These are phyloP conservation scores for Picathartes gymnocephalus DNA, from an alignment of 2,113 vertebrate species.

Conservation along the genomic window DNA sequence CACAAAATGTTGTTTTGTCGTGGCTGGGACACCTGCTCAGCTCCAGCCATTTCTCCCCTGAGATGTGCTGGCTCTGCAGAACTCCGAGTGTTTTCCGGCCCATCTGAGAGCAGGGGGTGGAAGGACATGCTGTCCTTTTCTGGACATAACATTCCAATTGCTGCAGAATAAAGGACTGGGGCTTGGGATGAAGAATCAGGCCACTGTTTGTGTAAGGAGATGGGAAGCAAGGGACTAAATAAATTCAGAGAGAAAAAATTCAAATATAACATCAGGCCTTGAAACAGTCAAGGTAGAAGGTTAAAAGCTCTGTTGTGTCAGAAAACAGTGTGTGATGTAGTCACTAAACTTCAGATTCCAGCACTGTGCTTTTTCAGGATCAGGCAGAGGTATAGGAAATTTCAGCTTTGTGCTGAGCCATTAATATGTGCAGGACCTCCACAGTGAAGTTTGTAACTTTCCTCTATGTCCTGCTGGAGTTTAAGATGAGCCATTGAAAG, in stretches of 20 bases:
- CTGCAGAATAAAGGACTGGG: background rate
- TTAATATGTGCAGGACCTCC: background rate
- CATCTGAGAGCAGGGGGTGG: background rate
- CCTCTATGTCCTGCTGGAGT: background rate
- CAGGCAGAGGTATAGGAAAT: background rate
- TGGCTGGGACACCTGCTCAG: slow-evolving; percentile 27
- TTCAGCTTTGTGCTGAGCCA: background rate
- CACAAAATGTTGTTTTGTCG: background rate
- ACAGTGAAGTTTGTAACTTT: background rate
- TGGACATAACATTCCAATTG: background rate
- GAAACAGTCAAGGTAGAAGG: background rate
- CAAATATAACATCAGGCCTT: background rate
- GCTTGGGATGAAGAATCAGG: background rate
- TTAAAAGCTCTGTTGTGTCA: background rate
- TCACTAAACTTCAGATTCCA: background rate
- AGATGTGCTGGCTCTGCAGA: slow-evolving; percentile 36
- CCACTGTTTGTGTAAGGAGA: background rate
- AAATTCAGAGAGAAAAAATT: background rate
- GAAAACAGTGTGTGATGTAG: background rate
- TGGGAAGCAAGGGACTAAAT: background rate
- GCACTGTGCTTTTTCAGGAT: background rate
- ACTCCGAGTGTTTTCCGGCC: background rate
- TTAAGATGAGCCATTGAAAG: background rate
- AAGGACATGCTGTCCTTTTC: slow-evolving; percentile 9
- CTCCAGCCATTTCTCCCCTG: background rate